A percentile compares a stretch with the other conserved stretches of the same genome.
phyloP scores from a whole-genome alignment of 2,113 vertebrate species.

The Parotia lawesii region DNA sequence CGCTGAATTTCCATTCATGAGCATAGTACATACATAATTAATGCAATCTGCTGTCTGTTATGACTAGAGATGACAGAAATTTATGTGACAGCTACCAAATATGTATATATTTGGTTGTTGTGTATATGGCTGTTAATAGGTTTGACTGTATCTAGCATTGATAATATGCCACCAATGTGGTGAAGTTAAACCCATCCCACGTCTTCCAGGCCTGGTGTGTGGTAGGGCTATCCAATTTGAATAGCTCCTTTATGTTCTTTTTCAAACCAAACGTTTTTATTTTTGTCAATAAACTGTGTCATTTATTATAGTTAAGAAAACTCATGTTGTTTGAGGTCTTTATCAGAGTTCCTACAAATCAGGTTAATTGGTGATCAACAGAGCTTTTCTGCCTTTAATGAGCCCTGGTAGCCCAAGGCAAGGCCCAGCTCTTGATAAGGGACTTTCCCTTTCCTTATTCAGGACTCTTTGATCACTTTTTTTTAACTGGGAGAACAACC shows the following conservation, averaged over 20 bases:
- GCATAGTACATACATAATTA: slow-evolving; percentile 50
- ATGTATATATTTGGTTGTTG: slow-evolving; percentile 27
- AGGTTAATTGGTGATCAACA: slow-evolving; percentile 99
- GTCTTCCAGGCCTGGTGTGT: slow-evolving; percentile 42
- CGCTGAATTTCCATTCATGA: slow-evolving; percentile 19
- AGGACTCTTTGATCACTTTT: slow-evolving; percentile 90
- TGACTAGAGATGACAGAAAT: slow-evolving; percentile 14
- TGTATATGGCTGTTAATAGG: slow-evolving; percentile 13
- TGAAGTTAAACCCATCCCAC: slow-evolving; percentile 37
- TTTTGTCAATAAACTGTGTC: slow-evolving; percentile 83
- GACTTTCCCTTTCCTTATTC: slow-evolving; percentile 85
- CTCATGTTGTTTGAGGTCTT: slow-evolving; percentile 81
- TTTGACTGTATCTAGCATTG: neutral
- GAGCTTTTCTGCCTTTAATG: slow-evolving; percentile 92
- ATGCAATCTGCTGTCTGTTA: slow-evolving; percentile 41
- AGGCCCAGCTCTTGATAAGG: slow-evolving; percentile 82
- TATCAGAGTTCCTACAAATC: slow-evolving; percentile 94
- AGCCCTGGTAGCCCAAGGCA: slow-evolving; percentile 88
- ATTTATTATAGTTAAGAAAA: slow-evolving; percentile 79
- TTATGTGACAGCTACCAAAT: slow-evolving; percentile 44
- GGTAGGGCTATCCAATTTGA: slow-evolving; percentile 66
- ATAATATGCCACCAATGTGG: slow-evolving; percentile 39
- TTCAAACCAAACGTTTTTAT: slow-evolving; percentile 79
- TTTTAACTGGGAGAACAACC: slow-evolving; percentile 81
- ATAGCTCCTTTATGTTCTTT: slow-evolving; percentile 74